A percentile compares a stretch with the other conserved stretches of the same genome.
Conservation (phyloP, 2,797 vertebrate species). For the Anolis apletophallus region DNA sequence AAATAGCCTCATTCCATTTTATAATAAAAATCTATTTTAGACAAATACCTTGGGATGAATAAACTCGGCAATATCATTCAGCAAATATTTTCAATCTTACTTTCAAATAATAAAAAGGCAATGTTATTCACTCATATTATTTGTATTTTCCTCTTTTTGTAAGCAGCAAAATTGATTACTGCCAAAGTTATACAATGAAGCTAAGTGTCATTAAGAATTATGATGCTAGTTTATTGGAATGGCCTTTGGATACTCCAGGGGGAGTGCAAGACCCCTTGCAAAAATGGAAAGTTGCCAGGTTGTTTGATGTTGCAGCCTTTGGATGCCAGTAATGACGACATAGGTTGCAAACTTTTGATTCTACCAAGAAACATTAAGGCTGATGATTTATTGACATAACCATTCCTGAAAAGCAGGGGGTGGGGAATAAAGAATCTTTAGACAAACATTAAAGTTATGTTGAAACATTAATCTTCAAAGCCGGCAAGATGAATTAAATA, state of each 20-base stretch:
- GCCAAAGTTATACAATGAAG: conserved; percentile 30
- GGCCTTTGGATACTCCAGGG: background rate
- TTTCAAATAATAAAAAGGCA: conserved; percentile 40
- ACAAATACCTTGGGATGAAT: conserved; percentile 38
- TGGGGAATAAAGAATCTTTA: background rate
- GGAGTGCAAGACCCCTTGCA: rapidly evolving
- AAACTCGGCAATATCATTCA: conserved; percentile 40
- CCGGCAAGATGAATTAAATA: conserved; percentile 28
- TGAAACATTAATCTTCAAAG: conserved; percentile 51
- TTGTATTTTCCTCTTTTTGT: conserved; percentile 19
- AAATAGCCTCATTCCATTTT: background rate
- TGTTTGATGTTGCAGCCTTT: background rate
- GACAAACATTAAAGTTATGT: conserved; percentile 17
- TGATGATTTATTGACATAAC: rapidly evolving
- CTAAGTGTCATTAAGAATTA: conserved; percentile 16
- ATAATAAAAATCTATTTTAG: conserved; percentile 42
- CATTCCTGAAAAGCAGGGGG: background rate
- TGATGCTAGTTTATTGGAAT: background rate
- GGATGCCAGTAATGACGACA: background rate
- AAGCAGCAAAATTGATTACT: background rate
- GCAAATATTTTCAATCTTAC: conserved; percentile 60
- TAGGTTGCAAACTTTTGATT: background rate
- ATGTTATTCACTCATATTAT: conserved; percentile 3
- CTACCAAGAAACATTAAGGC: conserved; percentile 7
- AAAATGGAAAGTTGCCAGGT: background rate